A percentile compares a stretch with the other conserved stretches of the same genome.
phyloP scores from a whole-genome alignment of 2,797 vertebrate genomes.

The Chlorospingus semifuscus region DNA sequence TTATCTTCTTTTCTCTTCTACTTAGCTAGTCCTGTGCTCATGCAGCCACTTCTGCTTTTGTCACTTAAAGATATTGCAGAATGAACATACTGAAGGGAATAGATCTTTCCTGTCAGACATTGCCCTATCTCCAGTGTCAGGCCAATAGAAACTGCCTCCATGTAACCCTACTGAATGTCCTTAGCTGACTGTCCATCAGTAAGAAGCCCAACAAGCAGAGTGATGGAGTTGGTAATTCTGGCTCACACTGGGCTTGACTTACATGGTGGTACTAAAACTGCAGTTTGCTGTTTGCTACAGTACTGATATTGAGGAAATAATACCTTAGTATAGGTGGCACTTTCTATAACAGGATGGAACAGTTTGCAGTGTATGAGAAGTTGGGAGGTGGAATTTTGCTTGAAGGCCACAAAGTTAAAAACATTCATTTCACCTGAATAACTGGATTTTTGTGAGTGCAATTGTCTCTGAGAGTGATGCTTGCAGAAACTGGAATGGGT shows the following conservation, averaged over 20 bases:
- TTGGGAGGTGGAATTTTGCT: background rate
- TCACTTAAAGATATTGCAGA: background rate
- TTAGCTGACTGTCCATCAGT: background rate
- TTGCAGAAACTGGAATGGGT: background rate
- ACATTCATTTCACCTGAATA: background rate
- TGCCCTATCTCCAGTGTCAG: background rate
- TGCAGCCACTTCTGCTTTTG: background rate
- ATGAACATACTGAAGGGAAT: background rate
- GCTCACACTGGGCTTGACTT: background rate
- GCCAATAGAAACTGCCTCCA: background rate
- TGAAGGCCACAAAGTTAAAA: background rate
- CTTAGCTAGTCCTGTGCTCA: background rate
- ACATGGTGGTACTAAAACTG: background rate
- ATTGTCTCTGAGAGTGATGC: background rate
- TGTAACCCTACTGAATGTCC: background rate
- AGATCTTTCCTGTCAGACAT: background rate
- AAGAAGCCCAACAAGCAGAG: background rate
- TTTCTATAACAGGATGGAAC: background rate
- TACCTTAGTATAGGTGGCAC: background rate
- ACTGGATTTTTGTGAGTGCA: background rate
- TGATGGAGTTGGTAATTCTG: background rate
- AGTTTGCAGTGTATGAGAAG: background rate
- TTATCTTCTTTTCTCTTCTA: background rate
- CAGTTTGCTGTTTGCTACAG: background rate
- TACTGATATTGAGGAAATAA: background rate